Evolutionary conservation across 1,140 invertebrate genomes (phyloP).

Genomic region (Drosophila ambigua): DNA sequence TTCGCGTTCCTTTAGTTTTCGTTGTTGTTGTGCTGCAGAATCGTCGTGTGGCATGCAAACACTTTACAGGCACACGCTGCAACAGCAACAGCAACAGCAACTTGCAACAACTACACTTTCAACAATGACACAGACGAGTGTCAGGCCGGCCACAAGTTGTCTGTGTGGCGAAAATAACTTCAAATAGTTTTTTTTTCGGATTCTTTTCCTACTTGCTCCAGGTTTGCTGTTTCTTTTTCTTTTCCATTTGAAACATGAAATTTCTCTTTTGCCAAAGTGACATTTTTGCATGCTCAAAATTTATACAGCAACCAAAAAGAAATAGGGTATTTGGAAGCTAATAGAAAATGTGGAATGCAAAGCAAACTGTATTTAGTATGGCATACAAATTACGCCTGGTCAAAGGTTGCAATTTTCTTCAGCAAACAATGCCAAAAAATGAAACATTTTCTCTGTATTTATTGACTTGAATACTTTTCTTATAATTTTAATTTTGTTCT

Average conservation of each 20-base stretch:
- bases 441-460: no score
- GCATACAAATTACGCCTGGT: not conserved
- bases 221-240: constrained; percentile 13
- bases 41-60: constrained; percentile 46
- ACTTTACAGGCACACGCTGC: constrained; percentile 65
- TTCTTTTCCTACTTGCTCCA: constrained; percentile 8
- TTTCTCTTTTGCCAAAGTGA: constrained; percentile 51
- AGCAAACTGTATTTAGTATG: no score
- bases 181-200: constrained; percentile 59
- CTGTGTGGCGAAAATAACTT: constrained; percentile 68
- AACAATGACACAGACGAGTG: constrained; percentile 78
- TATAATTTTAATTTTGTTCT: no score
- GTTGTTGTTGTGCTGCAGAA: constrained; percentile 3
- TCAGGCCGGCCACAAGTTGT: constrained; percentile 61
- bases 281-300: no score
- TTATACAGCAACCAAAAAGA: no score
- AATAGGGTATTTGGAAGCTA: no score
- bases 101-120: constrained; percentile 38
- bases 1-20: not conserved
- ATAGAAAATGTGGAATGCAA: no score
- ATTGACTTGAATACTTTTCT: no score
- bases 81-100: constrained; percentile 35
- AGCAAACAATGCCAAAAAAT: no score
- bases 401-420: not conserved
- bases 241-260: constrained; percentile 38